A percentile compares a stretch with the other conserved stretches of the same genome.
Conservation (phyloP, 1,140 invertebrate species). For the Scylla paramamosain region DNA sequence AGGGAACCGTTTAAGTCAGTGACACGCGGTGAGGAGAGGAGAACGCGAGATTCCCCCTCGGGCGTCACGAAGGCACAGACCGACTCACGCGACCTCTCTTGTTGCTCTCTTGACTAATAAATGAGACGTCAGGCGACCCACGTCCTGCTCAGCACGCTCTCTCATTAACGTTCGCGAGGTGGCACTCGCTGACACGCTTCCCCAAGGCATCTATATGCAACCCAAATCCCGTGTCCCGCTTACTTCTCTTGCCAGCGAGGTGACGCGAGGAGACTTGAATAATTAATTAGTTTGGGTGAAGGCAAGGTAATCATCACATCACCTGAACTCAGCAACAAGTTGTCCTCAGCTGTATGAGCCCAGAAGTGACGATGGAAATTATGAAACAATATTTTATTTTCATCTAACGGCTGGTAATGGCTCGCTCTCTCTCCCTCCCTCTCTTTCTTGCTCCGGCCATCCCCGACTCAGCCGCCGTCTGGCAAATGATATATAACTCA, state of each 20-base stretch:
- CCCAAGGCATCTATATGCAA: background rate
- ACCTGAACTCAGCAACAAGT: constrained; percentile 51
- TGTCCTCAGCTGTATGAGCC: background rate
- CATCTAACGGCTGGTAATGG: background rate
- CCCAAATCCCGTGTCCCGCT: background rate
- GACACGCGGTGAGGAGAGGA: constrained; percentile 35
- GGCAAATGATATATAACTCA: constrained; percentile 41
- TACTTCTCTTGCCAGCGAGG: constrained; percentile 9
- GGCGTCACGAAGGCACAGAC: constrained; percentile 49
- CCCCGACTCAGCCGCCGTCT: constrained; percentile 47
- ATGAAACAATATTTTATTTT: background rate
- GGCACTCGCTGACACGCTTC: background rate
- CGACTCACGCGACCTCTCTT: constrained; percentile 48
- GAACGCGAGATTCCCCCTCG: constrained; percentile 32
- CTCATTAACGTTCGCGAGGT: constrained; percentile 40
- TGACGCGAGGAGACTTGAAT: constrained; percentile 42
- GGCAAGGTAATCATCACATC: constrained; percentile 37
- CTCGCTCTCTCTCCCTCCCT: constrained; percentile 39
- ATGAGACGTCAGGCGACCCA: constrained; percentile 52
- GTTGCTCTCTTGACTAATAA: constrained; percentile 62
- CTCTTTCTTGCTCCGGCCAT: constrained; percentile 29
- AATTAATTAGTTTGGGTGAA: constrained; percentile 23
- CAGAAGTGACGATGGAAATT: background rate
- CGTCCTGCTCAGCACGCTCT: constrained; percentile 40
- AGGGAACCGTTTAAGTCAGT: constrained; percentile 31